phyloP scores from a whole-genome alignment of 1,140 invertebrate genomes.

The Sweltsa coloradensis region DNA sequence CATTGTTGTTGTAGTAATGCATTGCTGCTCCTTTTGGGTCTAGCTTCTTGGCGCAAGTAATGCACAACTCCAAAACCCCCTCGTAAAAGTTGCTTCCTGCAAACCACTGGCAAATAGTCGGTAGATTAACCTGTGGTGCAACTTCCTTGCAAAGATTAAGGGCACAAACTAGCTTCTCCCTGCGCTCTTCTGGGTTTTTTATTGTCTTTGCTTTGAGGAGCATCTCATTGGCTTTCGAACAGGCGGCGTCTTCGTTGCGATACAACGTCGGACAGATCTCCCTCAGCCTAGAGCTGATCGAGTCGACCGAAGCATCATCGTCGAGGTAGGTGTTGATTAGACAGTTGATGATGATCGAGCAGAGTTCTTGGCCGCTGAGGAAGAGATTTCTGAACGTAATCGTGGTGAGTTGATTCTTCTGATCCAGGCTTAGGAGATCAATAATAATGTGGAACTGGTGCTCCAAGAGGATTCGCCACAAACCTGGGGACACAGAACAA shows the following conservation, averaged over 20 bases:
- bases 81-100: slow-evolving; percentile 65
- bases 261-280: slow-evolving; percentile 90
- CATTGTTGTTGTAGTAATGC: slow-evolving; percentile 78
- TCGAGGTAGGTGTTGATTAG: slow-evolving; percentile 76
- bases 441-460: slow-evolving; percentile 81
- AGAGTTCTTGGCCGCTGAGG: slow-evolving; percentile 71
- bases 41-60: slow-evolving; percentile 66
- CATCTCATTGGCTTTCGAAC: slow-evolving; percentile 85
- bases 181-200: slow-evolving; percentile 53
- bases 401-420: slow-evolving; percentile 44
- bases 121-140: slow-evolving; percentile 62
- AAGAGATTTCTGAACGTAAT: slow-evolving; percentile 70
- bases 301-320: slow-evolving; percentile 88
- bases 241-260: slow-evolving; percentile 88
- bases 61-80: slow-evolving; percentile 79
- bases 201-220: slow-evolving; percentile 62
- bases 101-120: slow-evolving; percentile 64
- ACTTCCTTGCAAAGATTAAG: slow-evolving; percentile 76
- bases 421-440: slow-evolving; percentile 41
- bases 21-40: slow-evolving; percentile 82
- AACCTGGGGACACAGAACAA: too few species aligned
- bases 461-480: slow-evolving; percentile 90
- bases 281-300: slow-evolving; percentile 76
- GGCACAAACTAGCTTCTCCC: slow-evolving; percentile 61
- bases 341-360: slow-evolving; percentile 55